Evolutionary conservation across 2,888 invertebrate genomes (phyloP).

Genomic region (Drosophila melanosoma): DNA sequence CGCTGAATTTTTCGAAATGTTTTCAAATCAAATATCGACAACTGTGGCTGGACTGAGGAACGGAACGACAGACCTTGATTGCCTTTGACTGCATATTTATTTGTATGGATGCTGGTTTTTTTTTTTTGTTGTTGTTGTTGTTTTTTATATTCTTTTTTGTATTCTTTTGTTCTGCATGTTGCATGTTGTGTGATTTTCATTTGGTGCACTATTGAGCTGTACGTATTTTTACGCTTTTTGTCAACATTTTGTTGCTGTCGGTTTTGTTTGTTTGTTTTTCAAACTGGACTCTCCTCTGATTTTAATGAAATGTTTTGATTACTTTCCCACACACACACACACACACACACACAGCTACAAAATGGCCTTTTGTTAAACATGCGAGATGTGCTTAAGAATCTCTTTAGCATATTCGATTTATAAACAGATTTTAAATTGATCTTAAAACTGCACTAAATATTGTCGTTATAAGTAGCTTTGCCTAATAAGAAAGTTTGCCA

Average conservation of each 20-base stretch:
- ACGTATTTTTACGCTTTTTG: constrained; percentile 69
- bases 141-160: constrained; percentile 24
- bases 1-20: constrained; percentile 72
- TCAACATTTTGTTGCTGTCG: constrained; percentile 67
- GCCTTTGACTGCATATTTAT: constrained; percentile 80
- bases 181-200: constrained; percentile 56
- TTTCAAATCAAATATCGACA: constrained; percentile 81
- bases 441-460: constrained; percentile 1
- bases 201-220: constrained; percentile 63
- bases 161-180: constrained; percentile 40
- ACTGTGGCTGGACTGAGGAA: constrained; percentile 57
- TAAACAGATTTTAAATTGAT: background rate
- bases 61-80: constrained; percentile 66
- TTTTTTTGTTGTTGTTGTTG: background rate
- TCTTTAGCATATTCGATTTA: constrained; percentile 7
- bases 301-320: constrained; percentile 77
- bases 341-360: constrained; percentile 8
- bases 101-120: constrained; percentile 59
- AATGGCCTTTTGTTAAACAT: constrained; percentile 8
- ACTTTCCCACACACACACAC: constrained; percentile 20
- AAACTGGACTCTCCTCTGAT: constrained; percentile 31
- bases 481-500: constrained; percentile 8
- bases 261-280: constrained; percentile 61
- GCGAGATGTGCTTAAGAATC: constrained; percentile 15
- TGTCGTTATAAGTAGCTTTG: constrained; percentile 1